A percentile compares a stretch with the other conserved stretches of the same genome.
These are phyloP conservation scores for Antedon bifida DNA, from an alignment of 35 echinoderm and acorn worm genomes.

Conservation along the genomic window DNA sequence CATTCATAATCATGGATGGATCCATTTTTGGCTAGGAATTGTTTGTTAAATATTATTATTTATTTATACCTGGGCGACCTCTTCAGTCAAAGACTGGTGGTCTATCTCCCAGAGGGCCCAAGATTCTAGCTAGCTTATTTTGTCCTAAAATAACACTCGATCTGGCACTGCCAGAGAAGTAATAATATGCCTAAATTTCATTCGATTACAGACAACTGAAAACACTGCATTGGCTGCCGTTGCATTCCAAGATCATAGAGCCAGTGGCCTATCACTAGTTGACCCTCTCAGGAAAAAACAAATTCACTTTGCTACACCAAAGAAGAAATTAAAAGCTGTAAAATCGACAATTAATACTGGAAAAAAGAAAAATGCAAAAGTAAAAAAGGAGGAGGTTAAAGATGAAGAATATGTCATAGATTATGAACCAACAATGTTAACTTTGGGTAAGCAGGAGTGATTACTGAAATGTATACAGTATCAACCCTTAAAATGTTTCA, in stretches of 20 bases:
- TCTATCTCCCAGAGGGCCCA: too few species aligned
- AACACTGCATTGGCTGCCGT: constrained; percentile 59
- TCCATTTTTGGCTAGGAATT: too few species aligned
- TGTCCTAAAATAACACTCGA: too few species aligned
- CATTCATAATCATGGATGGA: too few species aligned
- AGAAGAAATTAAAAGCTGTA: constrained; percentile 32
- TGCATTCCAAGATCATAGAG: constrained; percentile 79
- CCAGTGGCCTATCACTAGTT: constrained; percentile 47
- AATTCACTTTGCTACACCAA: constrained; percentile 10
- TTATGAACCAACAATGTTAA: constrained; percentile 38
- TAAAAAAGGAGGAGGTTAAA: constrained; percentile 1
- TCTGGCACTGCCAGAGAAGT: too few species aligned
- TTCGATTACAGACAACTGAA: not conserved
- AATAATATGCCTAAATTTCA: too few species aligned
- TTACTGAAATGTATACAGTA: not conserved
- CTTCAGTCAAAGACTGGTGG: too few species aligned
- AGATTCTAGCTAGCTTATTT: too few species aligned
- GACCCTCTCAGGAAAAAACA: constrained; percentile 43
- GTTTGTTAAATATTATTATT: too few species aligned
- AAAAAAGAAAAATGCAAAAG: constrained; percentile 15
- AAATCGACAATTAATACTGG: constrained; percentile 69
- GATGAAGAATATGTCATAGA: constrained; percentile 79
- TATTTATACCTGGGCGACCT: too few species aligned
- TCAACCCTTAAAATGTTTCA: too few species aligned
- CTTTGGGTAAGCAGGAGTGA: constrained; percentile 24